These are phyloP conservation scores for Meloidogyne exigua DNA, from an alignment of 1,140 invertebrate genomes.

Conservation along the genomic window DNA sequence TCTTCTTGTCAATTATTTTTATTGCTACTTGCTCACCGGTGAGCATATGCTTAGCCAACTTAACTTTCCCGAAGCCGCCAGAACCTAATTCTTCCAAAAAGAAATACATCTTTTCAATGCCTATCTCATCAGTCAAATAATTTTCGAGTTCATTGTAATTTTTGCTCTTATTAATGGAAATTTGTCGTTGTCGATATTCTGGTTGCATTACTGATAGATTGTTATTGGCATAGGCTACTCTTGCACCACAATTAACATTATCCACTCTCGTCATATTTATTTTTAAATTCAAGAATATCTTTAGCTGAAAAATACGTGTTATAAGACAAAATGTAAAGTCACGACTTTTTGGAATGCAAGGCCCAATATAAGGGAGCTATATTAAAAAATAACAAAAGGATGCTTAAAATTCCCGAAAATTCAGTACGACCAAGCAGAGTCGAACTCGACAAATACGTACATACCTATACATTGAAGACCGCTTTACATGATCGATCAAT, in stretches of 20 bases:
- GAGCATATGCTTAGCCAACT: constrained; percentile 74
- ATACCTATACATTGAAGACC: no score
- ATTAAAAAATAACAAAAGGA: no score
- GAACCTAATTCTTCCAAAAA: constrained; percentile 38
- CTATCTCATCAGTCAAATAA: constrained; percentile 25
- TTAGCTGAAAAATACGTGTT: no score
- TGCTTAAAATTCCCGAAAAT: no score
- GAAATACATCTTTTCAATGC: constrained; percentile 31
- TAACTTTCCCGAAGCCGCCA: constrained; percentile 73
- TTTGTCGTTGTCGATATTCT: background rate
- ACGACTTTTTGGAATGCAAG: no score
- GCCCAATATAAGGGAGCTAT: no score
- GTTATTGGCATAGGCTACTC: background rate
- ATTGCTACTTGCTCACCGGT: constrained; percentile 81
- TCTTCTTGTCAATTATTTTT: constrained; percentile 79
- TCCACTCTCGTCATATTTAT: background rate
- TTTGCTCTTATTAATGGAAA: background rate
- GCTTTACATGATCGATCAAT: no score
- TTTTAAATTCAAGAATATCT: background rate
- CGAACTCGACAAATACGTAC: no score
- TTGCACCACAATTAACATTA: background rate
- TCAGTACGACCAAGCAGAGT: no score
- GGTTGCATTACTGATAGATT: background rate
- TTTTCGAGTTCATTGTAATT: constrained; percentile 13
- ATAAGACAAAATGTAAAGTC: no score